These are phyloP conservation scores for Gavia stellata DNA, from an alignment of 2,113 vertebrate species.

Conservation along the genomic window DNA sequence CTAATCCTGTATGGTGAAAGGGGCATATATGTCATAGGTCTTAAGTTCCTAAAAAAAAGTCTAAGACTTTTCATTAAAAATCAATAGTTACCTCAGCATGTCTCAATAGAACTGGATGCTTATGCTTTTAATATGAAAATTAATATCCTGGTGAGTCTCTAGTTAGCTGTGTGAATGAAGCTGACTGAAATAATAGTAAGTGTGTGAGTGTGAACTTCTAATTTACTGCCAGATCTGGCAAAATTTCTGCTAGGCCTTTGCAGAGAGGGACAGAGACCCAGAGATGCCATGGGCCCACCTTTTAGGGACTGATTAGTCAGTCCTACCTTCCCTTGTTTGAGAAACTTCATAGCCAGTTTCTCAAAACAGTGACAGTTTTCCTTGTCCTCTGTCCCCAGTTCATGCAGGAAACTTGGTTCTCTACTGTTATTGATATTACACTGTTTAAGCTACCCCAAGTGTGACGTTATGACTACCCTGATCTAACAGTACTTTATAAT, in stretches of 20 bases:
- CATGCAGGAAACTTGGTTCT: not conserved
- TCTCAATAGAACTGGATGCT: not conserved
- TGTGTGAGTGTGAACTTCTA: not conserved
- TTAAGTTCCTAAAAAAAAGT: not conserved
- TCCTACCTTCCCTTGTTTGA: not conserved
- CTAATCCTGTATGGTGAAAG: not conserved
- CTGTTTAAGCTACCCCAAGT: not conserved
- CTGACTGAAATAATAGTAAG: not conserved
- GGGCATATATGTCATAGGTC: no score
- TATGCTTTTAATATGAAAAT: not conserved
- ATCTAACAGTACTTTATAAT: not conserved
- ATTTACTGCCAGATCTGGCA: not conserved
- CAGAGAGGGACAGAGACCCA: not conserved
- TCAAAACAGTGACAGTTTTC: not conserved
- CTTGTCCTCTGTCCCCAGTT: not conserved
- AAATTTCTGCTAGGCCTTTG: not conserved
- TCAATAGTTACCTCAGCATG: not conserved
- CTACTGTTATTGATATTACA: not conserved
- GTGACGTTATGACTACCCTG: not conserved
- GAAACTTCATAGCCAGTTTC: not conserved
- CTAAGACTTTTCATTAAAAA: not conserved
- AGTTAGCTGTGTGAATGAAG: not conserved
- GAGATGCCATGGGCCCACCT: not conserved
- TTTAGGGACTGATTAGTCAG: not conserved
- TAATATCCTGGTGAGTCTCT: not conserved